These are phyloP conservation scores for Drosophila elegans DNA, from an alignment of 1,140 invertebrate species.

Conservation along the genomic window DNA sequence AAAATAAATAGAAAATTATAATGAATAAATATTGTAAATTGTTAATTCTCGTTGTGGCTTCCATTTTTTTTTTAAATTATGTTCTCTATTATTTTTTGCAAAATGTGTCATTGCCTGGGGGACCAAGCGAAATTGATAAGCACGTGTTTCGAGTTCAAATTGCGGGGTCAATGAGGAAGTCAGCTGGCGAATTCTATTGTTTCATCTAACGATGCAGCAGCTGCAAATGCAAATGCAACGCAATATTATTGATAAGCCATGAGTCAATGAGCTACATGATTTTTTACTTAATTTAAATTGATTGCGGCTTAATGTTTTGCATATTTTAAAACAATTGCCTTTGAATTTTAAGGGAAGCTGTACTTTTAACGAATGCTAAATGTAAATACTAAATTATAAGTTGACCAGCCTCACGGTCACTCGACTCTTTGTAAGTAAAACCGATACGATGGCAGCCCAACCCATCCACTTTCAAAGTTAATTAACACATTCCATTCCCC, in stretches of 20 bases:
- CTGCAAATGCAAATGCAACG: conserved; percentile 52
- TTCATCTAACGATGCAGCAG: conserved; percentile 37
- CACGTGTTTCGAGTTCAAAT: conserved; percentile 70
- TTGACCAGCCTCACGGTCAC: not conserved
- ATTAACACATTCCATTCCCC: conserved; percentile 46
- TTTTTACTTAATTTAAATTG: conserved; percentile 32
- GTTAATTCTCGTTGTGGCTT: conserved; percentile 10
- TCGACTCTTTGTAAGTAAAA: not conserved
- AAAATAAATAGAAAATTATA: conserved; percentile 80
- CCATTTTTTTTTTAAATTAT: not conserved
- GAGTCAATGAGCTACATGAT: conserved; percentile 9
- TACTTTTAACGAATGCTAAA: not conserved
- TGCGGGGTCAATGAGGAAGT: conserved; percentile 70
- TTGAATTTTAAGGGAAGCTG: conserved; percentile 2
- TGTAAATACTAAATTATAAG: not conserved
- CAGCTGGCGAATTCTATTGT: conserved; percentile 58
- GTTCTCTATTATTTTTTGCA: conserved; percentile 10
- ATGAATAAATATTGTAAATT: conserved; percentile 63
- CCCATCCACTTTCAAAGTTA: conserved; percentile 41
- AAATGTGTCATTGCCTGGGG: conserved; percentile 62
- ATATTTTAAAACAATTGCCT: not conserved
- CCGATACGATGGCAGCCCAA: not conserved
- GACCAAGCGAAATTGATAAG: conserved; percentile 70
- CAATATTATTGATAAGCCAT: conserved; percentile 39
- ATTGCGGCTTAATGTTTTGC: conserved; percentile 2